phyloP scores from a whole-genome alignment of 2,797 vertebrate species.

The Valencia hispanica region DNA sequence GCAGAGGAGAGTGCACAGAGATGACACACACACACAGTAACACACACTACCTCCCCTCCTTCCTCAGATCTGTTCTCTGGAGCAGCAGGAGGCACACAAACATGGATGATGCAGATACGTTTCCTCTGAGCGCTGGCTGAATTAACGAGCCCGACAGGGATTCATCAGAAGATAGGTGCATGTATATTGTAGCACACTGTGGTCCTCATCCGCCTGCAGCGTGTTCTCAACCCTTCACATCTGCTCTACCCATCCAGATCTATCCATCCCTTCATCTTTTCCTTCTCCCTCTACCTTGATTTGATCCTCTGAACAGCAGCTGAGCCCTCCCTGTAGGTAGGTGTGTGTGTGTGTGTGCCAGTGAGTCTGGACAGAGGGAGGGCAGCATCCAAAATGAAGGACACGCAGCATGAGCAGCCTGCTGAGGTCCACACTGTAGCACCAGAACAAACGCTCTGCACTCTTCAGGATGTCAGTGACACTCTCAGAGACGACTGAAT shows the following conservation, averaged over 20 bases:
- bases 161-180: background rate
- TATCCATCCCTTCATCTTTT: background rate
- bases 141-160: background rate
- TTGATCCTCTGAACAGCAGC: constrained; percentile 12
- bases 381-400: constrained; percentile 63
- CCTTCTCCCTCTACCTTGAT: constrained; percentile 32
- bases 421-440: constrained; percentile 38
- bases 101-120: background rate
- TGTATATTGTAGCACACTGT: background rate
- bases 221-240: no score
- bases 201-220: background rate
- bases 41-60: constrained; percentile 66
- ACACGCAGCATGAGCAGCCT: constrained; percentile 69
- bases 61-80: constrained; percentile 46
- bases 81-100: constrained; percentile 9
- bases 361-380: constrained; percentile 72
- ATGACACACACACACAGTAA: constrained; percentile 77
- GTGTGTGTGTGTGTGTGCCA: constrained; percentile 62
- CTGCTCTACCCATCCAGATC: no score
- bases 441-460: background rate
- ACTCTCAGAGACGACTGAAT: no score
- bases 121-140: background rate
- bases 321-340: constrained; percentile 35
- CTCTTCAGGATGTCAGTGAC: no score
- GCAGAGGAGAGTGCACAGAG: constrained; percentile 82